Base-by-base conservation (phyloP, 2,888 invertebrate genomes). In the Meteorus colon region DNA sequence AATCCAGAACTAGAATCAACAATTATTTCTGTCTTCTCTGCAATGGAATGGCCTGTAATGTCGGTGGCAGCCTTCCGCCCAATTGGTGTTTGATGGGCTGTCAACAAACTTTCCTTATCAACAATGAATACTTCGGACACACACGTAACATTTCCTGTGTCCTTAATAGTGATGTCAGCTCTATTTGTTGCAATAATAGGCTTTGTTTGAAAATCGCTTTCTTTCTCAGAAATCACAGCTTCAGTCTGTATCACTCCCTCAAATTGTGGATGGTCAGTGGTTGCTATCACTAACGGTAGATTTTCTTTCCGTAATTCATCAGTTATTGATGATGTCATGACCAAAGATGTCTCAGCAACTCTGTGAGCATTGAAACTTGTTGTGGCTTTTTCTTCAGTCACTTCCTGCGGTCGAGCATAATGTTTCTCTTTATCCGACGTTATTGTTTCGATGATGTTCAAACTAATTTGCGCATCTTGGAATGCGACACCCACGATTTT, bases 321-420 rank as follows among this genome's bases (percentile, higher is more conserved):
- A 14, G 90, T 88, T 83, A 90, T 90, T 34, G 91, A 89, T 75
- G 91, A 90, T 16, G 92, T 85, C 68, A 92, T 88, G 34, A 92
- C 89, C 91, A 94, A 92, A 80, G 91, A 91, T 70, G 91, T 91
- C 73, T 93, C 86, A 19, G 94, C 94, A 83, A 94, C 92, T 79
- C 88, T 90, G 80, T 92, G 91, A 19, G 91, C 89, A 69, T 91
- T 86, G 65, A 85, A 88, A 79, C 88, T 86, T 63, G 86, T 86
- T 4, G 91, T 90, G 68, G 87, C 90, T n/a, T 83, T 90, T 83
- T 87, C 86, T n/a, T 76, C 78, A 16, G 79, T 76, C 71, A 85
- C 79, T 14, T 84, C 45, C 74, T 86, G 84, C 65, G 81, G 81
- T 8, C 63, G 60, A 34, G 81, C 78, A 76, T 87, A 88, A 41